phyloP scores from a whole-genome alignment of 2,113 vertebrate species.

The Ceyx melanurus region DNA sequence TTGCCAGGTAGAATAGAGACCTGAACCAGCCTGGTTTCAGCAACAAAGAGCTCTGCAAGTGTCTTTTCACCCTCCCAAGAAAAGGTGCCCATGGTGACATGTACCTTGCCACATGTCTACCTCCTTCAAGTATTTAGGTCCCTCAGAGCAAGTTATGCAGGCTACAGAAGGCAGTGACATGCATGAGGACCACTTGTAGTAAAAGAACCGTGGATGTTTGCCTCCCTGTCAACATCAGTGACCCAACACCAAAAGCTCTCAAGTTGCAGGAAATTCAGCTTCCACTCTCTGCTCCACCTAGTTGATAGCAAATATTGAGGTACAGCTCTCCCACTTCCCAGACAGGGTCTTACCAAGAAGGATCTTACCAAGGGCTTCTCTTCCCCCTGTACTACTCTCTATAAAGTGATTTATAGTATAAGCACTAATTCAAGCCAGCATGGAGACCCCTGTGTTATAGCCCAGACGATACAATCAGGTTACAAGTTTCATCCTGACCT shows the following conservation, averaged over 20 bases:
- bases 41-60: fast-evolving
- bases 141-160: background rate
- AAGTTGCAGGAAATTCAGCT: background rate
- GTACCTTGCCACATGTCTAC: background rate
- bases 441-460: background rate
- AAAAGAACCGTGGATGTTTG: background rate
- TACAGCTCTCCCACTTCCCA: background rate
- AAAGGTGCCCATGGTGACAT: background rate
- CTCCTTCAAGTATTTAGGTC: background rate
- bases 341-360: background rate
- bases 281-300: background rate
- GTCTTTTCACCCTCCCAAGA: background rate
- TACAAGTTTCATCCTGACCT: background rate
- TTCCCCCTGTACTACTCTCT: background rate
- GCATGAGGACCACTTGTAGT: no score
- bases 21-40: background rate
- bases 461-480: background rate
- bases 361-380: background rate
- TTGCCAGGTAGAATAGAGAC: background rate
- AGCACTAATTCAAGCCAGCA: background rate
- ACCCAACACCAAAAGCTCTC: background rate
- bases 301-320: background rate
- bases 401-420: background rate
- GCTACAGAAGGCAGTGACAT: fast-evolving
- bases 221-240: background rate